phyloP scores from a whole-genome alignment of 2,797 vertebrate species.

The Calcarius lapponicus region DNA sequence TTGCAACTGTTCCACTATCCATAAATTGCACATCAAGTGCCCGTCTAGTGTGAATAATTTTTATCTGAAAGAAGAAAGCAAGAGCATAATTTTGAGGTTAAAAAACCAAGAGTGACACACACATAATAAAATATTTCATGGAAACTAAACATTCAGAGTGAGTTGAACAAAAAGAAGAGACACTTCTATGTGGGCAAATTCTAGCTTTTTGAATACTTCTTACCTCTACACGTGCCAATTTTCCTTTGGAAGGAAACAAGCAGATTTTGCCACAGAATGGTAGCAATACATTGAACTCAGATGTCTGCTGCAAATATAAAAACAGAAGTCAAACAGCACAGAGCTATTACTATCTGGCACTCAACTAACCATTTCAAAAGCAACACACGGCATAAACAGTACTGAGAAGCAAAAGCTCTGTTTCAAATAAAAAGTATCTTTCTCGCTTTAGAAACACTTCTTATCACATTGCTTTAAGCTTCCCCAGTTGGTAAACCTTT shows the following conservation, averaged over 20 bases:
- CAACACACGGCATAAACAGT: neutral
- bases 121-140: neutral
- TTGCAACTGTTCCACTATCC: slow-evolving; percentile 85
- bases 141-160: neutral
- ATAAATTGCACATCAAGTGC: slow-evolving; percentile 88
- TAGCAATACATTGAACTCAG: slow-evolving; percentile 82
- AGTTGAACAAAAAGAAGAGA: neutral
- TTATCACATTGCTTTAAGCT: neutral
- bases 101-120: neutral
- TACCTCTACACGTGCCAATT: slow-evolving; percentile 92
- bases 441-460: neutral
- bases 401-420: neutral
- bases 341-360: neutral
- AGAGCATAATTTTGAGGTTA: neutral
- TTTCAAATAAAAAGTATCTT: neutral
- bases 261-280: slow-evolving; percentile 92
- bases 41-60: slow-evolving; percentile 83
- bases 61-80: slow-evolving; percentile 79
- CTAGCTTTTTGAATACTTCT: slow-evolving; percentile 17
- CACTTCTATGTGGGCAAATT: neutral
- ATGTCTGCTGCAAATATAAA: slow-evolving; percentile 75
- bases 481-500: neutral
- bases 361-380: neutral
- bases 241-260: slow-evolving; percentile 85
- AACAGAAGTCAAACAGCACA: neutral